phyloP scores from a whole-genome alignment of 2,113 vertebrate genomes.

The Menidia beryllina region DNA sequence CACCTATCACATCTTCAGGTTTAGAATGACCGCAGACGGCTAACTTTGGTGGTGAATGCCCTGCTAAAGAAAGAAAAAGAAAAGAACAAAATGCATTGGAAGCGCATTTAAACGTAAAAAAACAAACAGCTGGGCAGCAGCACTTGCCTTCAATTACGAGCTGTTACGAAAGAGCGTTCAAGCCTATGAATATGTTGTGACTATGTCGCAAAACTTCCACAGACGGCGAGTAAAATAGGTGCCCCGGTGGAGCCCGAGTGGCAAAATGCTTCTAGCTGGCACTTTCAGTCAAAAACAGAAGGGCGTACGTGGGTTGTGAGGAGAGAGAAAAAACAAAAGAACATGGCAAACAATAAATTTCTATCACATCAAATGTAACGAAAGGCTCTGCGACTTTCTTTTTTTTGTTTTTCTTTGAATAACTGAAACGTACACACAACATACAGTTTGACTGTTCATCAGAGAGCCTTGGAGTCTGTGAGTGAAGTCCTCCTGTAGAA shows the following conservation, averaged over 20 bases:
- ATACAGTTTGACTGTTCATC: conserved; percentile 66
- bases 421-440: conserved; percentile 74
- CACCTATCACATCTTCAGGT: conserved; percentile 22
- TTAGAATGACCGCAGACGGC: conserved; percentile 27
- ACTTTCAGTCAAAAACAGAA: conserved; percentile 74
- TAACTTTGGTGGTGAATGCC: conserved; percentile 49
- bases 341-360: conserved; percentile 51
- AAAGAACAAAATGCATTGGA: conserved; percentile 35
- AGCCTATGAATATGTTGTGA: conserved; percentile 68
- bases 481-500: conserved; percentile 55
- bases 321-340: too few species aligned
- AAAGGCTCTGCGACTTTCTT: conserved; percentile 54
- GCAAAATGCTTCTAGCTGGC: conserved; percentile 64
- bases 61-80: conserved; percentile 36
- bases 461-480: conserved; percentile 49
- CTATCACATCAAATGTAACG: conserved; percentile 66
- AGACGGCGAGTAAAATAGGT: conserved; percentile 70
- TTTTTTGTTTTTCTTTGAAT: conserved; percentile 42
- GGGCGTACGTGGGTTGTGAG: conserved; percentile 62
- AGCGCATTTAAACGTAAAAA: conserved; percentile 15
- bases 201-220: conserved; percentile 67
- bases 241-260: conserved; percentile 56
- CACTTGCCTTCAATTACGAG: neutral
- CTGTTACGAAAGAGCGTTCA: conserved; percentile 65
- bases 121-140: conserved; percentile 12